Evolutionary conservation across 2,888 invertebrate species (phyloP).

Genomic region (Lottia gigantea): DNA sequence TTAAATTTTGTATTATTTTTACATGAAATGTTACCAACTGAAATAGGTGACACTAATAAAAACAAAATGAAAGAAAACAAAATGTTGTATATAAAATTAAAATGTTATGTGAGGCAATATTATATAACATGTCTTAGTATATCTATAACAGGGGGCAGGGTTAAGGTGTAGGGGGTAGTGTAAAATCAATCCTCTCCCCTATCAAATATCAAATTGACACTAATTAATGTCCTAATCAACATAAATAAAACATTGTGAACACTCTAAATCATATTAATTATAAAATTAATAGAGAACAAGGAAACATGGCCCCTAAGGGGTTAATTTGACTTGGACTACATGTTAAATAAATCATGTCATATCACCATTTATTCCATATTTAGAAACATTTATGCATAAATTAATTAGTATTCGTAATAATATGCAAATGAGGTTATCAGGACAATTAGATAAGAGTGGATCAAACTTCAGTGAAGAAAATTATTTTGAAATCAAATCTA

Average conservation of each 20-base stretch:
- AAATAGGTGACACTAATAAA: background rate
- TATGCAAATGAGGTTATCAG: too few species aligned
- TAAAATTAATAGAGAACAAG: too few species aligned
- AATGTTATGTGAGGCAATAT: background rate
- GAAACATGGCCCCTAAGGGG: too few species aligned
- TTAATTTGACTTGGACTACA: too few species aligned
- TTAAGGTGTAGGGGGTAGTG: too few species aligned
- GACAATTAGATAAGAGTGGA: too few species aligned
- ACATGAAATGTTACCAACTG: background rate
- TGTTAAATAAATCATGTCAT: too few species aligned
- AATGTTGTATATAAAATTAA: background rate
- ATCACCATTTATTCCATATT: too few species aligned
- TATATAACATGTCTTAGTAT: background rate
- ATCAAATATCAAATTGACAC: slow-evolving; percentile 4
- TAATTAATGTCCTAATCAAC: background rate
- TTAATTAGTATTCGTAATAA: too few species aligned
- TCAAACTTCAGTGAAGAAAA: too few species aligned
- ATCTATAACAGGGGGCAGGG: background rate
- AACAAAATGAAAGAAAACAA: slow-evolving; percentile 3
- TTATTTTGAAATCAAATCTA: too few species aligned
- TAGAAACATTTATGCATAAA: too few species aligned
- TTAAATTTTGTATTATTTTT: background rate
- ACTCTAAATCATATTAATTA: slow-evolving; percentile 4
- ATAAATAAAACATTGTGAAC: background rate
- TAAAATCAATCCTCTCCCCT: background rate